Base-by-base conservation (phyloP, 1,140 invertebrate species). In the Conus ventricosus region DNA sequence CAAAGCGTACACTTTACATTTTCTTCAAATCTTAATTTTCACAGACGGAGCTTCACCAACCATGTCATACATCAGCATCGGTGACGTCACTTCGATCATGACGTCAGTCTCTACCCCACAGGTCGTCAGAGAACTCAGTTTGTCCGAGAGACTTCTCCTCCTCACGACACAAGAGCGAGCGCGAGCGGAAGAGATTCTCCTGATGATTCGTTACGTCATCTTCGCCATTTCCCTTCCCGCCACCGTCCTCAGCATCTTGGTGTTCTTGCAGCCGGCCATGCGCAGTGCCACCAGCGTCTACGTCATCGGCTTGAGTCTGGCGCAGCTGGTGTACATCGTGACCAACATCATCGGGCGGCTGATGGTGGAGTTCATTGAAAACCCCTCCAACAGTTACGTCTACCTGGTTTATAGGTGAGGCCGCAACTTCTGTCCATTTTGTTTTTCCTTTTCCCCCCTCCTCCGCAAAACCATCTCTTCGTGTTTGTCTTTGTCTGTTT, bases 271-370 rank as follows among this genome's bases (percentile, higher is more conserved):
- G 51, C 67, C n/a, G 20, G 55, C 5, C 6, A 80, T 87, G 85
- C 85, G 85, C 85, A 39, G 85, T 20, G 85, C 85, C 85, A 87
- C 85, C 51, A 57, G 71, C 23, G 71, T 75, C 85, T 87, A 57
- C 85, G 71, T 87, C 85, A 87, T 87, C 71, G 75, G 85, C 6
- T 60, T 87, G 51, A 87, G 71, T 17, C 23, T 87, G 51, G 85
- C 85, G 15, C 85, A 87, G 85, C 54, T 87, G 53, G 27, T 87
- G 4, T 76, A 78, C 71, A 80, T 87, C 71, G 0, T 80, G 23
- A 78, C 23, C 53, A 87, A 54, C 71, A n/a, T 78, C 51, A 15
- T 78, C 6, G 57, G 55, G 7, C 53, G 82, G n/a, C 7, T 84
- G 20, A 60, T 84, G 82, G 4, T 6, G 55, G 55, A 7, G 5